Conservation (phyloP, 2,888 invertebrate genomes). For the Papilio protenor region DNA sequence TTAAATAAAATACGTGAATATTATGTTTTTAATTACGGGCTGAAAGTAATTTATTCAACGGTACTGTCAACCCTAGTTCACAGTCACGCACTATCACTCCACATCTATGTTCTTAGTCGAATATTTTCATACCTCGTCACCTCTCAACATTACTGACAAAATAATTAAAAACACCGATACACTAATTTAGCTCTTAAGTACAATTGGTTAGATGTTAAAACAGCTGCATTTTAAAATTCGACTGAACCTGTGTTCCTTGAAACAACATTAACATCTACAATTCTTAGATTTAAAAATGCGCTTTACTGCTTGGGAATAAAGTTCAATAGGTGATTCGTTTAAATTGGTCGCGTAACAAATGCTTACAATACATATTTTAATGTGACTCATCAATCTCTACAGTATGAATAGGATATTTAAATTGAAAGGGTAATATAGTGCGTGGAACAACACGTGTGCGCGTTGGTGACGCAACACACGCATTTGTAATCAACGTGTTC, state of each 20-base stretch:
- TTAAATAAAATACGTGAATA: no score
- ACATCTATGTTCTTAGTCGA: conserved; percentile 75
- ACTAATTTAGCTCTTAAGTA: conserved; percentile 32
- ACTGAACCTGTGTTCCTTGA: background rate
- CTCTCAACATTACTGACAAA: conserved; percentile 56
- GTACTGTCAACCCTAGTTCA: conserved; percentile 63
- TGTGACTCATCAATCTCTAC: conserved; percentile 71
- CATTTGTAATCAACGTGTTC: conserved; percentile 15
- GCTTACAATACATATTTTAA: conserved; percentile 69
- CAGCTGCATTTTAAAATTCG: conserved; percentile 16
- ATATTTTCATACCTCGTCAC: conserved; percentile 82
- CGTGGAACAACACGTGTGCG: conserved; percentile 62
- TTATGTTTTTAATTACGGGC: no score
- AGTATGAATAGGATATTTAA: conserved; percentile 71
- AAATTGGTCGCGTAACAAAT: conserved; percentile 54
- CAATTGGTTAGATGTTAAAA: background rate
- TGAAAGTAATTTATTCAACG: background rate
- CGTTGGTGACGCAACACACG: background rate
- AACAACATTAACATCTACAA: conserved; percentile 21
- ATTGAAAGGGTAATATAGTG: conserved; percentile 67
- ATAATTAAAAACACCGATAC: background rate
- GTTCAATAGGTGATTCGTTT: background rate
- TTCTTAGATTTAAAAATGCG: conserved; percentile 47
- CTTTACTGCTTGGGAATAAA: conserved; percentile 46
- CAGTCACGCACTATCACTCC: conserved; percentile 76